These are phyloP conservation scores for Hololepta plana DNA, from an alignment of 2,888 invertebrate species.

Conservation along the genomic window DNA sequence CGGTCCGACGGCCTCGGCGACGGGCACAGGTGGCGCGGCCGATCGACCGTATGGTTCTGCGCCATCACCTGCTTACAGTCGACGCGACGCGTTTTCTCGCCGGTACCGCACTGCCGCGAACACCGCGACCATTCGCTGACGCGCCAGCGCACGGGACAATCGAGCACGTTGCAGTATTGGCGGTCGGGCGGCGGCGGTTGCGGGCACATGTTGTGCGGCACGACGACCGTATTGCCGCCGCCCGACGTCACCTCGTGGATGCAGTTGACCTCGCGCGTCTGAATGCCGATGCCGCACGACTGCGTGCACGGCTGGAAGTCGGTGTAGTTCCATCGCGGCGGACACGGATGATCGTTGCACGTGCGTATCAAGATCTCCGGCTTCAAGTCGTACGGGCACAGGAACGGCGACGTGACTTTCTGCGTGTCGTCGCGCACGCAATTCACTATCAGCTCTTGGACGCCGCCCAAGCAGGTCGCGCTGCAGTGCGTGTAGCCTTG, in stretches of 20 bases:
- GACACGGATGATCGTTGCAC: constrained; percentile 91
- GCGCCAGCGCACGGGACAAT: constrained; percentile 86
- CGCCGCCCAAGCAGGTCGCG: constrained; percentile 81
- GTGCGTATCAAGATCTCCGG: constrained; percentile 77
- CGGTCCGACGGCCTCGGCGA: constrained; percentile 55
- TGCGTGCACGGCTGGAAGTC: constrained; percentile 82
- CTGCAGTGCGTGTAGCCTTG: constrained; percentile 87
- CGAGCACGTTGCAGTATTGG: constrained; percentile 81
- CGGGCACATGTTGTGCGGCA: constrained; percentile 88
- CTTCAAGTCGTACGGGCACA: constrained; percentile 72
- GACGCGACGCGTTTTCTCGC: constrained; percentile 66
- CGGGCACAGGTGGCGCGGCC: constrained; percentile 58
- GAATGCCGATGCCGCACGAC: constrained; percentile 85
- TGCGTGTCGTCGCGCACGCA: constrained; percentile 77
- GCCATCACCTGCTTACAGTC: constrained; percentile 88
- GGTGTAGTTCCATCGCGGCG: constrained; percentile 84
- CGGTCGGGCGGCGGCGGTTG: constrained; percentile 77
- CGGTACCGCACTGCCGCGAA: constrained; percentile 83
- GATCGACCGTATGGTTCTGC: constrained; percentile 73
- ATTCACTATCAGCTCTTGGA: constrained; percentile 72
- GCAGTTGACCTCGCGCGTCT: constrained; percentile 77
- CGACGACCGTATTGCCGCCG: constrained; percentile 73
- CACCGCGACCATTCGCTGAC: constrained; percentile 82
- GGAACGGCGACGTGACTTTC: constrained; percentile 70
- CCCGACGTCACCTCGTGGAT: constrained; percentile 74